phyloP scores from a whole-genome alignment of 2,888 invertebrate species.

The Julus scandinavius region DNA sequence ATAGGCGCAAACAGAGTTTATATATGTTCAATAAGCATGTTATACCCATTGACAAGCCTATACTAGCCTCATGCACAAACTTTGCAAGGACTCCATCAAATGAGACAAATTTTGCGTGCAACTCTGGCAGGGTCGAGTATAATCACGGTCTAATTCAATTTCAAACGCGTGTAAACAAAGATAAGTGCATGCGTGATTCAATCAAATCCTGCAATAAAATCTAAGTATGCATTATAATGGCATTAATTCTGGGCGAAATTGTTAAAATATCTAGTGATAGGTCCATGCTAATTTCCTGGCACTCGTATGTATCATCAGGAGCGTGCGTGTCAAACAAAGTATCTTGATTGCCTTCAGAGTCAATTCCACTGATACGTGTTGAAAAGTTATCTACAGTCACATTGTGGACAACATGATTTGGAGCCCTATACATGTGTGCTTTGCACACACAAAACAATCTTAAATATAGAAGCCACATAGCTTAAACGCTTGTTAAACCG shows the following conservation, averaged over 20 bases:
- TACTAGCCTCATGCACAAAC: background rate
- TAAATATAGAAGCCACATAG: background rate
- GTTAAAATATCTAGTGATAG: slow-evolving; percentile 19
- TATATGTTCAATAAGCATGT: background rate
- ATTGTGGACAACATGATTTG: background rate
- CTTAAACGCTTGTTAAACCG: background rate
- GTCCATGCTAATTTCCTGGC: slow-evolving; percentile 5
- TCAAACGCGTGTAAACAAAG: slow-evolving; percentile 18
- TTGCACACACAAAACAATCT: background rate
- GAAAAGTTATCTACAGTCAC: background rate
- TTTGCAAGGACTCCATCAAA: background rate
- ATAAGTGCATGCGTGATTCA: slow-evolving; percentile 35
- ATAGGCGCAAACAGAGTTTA: background rate
- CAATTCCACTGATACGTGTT: background rate
- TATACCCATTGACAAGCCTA: background rate
- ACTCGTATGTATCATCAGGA: background rate
- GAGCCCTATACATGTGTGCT: background rate
- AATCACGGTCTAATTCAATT: slow-evolving; percentile 30
- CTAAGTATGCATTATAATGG: slow-evolving; percentile 35
- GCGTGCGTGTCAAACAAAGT: background rate
- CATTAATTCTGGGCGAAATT: slow-evolving; percentile 22
- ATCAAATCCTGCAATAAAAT: slow-evolving; percentile 9
- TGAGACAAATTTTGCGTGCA: background rate
- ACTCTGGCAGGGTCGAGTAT: slow-evolving; percentile 3
- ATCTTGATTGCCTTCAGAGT: background rate